Evolutionary conservation across 2,888 invertebrate species (phyloP).

Genomic region (Eretmocerus hayati): DNA sequence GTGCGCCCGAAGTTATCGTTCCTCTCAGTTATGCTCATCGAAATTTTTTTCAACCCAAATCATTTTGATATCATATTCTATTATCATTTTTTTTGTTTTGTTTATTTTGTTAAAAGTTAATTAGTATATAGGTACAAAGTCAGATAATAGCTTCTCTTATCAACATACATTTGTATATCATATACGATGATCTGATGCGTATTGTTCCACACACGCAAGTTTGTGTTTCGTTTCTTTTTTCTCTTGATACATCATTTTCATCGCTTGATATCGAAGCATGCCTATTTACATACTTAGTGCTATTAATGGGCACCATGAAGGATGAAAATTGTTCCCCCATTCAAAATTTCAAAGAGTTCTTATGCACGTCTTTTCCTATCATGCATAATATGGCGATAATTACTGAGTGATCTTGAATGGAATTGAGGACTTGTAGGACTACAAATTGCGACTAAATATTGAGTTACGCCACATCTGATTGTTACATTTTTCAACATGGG

Average conservation of each 20-base stretch:
- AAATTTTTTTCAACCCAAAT: too few species aligned
- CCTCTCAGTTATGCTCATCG: too few species aligned
- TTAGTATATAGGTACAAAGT: slow-evolving; percentile 44
- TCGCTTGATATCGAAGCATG: slow-evolving; percentile 40
- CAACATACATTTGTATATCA: slow-evolving; percentile 25
- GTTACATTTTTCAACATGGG: too few species aligned
- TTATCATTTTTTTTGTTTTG: slow-evolving; percentile 6
- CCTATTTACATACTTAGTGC: slow-evolving; percentile 38
- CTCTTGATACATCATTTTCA: slow-evolving; percentile 23
- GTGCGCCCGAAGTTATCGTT: too few species aligned
- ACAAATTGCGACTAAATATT: too few species aligned
- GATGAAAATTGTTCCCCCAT: slow-evolving; percentile 26
- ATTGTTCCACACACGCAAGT: slow-evolving; percentile 10
- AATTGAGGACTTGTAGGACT: too few species aligned
- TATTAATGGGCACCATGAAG: slow-evolving; percentile 38
- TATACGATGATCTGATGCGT: slow-evolving; percentile 26
- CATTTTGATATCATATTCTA: too few species aligned
- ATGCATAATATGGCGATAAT: too few species aligned
- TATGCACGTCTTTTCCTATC: too few species aligned
- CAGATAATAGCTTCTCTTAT: slow-evolving; percentile 39
- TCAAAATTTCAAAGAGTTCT: slow-evolving; percentile 21
- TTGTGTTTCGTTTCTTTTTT: slow-evolving; percentile 12
- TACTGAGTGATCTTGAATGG: too few species aligned
- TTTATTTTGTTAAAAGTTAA: slow-evolving; percentile 34
- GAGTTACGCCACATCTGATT: too few species aligned